Evolutionary conservation across 1,140 invertebrate species (phyloP), one percentile per base, ranked within the genome.

Genomic region (Heterodera schachtii): DNA sequence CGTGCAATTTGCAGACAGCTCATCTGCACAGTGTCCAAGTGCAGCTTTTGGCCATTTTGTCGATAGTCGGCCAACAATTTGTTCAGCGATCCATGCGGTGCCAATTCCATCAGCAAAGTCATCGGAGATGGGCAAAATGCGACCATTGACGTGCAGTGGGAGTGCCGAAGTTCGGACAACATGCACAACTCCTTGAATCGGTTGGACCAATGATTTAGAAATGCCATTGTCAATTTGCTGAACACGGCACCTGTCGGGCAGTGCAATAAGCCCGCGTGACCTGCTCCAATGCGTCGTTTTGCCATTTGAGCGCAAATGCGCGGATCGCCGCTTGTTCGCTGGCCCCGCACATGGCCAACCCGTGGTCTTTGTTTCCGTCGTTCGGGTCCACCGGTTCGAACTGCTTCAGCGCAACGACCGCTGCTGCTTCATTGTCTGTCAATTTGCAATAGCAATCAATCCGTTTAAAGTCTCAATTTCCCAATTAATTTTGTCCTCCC

Each of bases 181-280:
- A 98, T 96, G 85, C 94, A 94, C 78, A 98, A 91, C 16, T 71
- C 69, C 69, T 71, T 41, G 8, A 69, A 69, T 69, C 41, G 8
- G 16, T 69, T 9, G n/a, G 67, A n/a, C 67, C n/a, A 69, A 69
- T 9, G n/a, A 8, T 31, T 31, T 31, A 31, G 31, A 31, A 31
- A 31, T 31, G 31, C 31, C 31, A 43, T 69, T 43, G 67, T 31
- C 31, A 31, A 31, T 31, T 11, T 71, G 7, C 21, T 5, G 31
- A 43, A 41, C 21, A 11, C 19, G 9, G 3, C 91, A 98, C 97
- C 90, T 98, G 96, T 52, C 97, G 92, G 3, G 96, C 95, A 0
- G 94, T 96, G 90, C 94, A 96, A 91, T 98, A 98, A 0, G 97
- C 95, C 89, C 96, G 94, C 88, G 95, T 97, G 2, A 95, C 95